Evolutionary conservation across 2,888 invertebrate species (phyloP), one percentile per base, ranked within the genome.

Genomic region (Sminthurinus aureus): DNA sequence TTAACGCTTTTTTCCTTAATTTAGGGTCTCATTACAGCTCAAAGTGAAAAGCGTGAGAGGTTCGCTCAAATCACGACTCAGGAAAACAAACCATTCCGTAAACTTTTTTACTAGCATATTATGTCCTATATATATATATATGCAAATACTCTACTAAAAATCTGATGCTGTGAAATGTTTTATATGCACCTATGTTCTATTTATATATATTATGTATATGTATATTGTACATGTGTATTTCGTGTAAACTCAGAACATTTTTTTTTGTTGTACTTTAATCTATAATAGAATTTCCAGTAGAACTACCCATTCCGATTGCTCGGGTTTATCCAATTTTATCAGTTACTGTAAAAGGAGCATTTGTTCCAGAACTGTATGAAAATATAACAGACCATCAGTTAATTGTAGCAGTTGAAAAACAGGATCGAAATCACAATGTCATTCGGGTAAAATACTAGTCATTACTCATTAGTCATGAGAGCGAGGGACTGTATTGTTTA

Each of bases 341-440:
- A 12, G 89, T 94, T 0, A 91, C 90, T 0, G 87, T 94, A n/a
- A 91, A 92, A 87, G 94, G 94, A 73, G 92, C 93, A 0, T 91
- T 94, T 82, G 89, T 93, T 18, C 92, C 93, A 9, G 90, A 92
- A 64, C 91, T 91, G 85, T 92, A 92, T 87, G 90, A 82, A 50
- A 88, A 87, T 77, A 76, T 83, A 11, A 87, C 88, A 4, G 38
- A 73, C 0, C 82, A 87, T 20, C 81, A 85, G 11, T 75, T 88
- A 0, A 82, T 76, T 11, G 74, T 87, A 4, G 79, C 83, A 22
- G 71, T 88, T 13, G 81, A 86, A 58, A 58, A 80, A 73, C 79
- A 78, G 18, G 83, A 87, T 74, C 74, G 66, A 18, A 22, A 85
- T 4, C 75, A 79, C 0, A 82, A 84, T 38, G 66, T 83, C 0